phyloP scores from a whole-genome alignment of 2,797 vertebrate genomes.

The Falco concolor region DNA sequence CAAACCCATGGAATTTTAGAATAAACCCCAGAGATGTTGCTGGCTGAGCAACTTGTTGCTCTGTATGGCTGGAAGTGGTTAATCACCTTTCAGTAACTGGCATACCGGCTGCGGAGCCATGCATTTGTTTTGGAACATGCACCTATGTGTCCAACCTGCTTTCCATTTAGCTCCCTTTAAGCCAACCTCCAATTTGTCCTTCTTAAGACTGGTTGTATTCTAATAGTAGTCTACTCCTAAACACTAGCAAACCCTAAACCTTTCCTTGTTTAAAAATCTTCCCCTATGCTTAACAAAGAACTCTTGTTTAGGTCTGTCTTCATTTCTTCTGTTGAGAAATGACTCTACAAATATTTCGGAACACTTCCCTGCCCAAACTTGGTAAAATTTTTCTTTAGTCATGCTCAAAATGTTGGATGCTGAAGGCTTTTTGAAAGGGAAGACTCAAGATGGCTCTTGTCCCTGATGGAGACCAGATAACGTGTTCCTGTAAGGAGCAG shows the following conservation, averaged over 20 bases:
- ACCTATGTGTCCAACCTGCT: rapidly evolving
- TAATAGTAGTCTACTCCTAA: background rate
- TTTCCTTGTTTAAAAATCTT: background rate
- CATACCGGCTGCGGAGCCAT: background rate
- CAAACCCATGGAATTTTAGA: background rate
- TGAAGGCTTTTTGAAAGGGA: background rate
- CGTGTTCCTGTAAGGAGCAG: background rate
- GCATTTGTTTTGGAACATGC: background rate
- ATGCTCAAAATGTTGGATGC: background rate
- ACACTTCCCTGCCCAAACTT: rapidly evolving
- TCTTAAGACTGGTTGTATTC: background rate
- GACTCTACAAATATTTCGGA: background rate
- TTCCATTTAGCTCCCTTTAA: background rate
- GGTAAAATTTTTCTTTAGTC: background rate
- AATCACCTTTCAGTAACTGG: background rate
- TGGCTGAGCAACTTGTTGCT: background rate
- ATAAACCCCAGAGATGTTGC: background rate
- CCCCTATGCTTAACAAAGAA: background rate
- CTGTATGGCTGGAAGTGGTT: background rate
- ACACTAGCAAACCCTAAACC: background rate
- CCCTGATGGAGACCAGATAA: background rate
- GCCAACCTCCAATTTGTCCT: background rate
- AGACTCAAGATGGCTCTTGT: background rate
- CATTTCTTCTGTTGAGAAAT: background rate
- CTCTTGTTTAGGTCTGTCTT: background rate